phyloP scores from a whole-genome alignment of 2,113 vertebrate genomes.

The Actinemys pallida region DNA sequence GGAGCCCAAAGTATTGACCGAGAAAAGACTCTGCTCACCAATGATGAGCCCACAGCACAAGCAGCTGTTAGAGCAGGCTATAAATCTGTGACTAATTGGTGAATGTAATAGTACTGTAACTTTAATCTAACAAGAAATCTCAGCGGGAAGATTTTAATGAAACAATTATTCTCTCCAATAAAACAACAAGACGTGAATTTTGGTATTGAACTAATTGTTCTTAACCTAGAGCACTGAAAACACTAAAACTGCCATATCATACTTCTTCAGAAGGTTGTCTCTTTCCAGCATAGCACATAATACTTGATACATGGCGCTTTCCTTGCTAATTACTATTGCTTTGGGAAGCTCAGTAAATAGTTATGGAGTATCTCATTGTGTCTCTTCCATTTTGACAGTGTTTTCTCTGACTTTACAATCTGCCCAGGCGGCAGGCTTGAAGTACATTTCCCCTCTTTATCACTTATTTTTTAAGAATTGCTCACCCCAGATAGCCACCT shows the following conservation, averaged over 20 bases:
- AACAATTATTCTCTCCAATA: slow-evolving; percentile 35
- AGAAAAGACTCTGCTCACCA: not conserved
- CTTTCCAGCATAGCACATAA: not conserved
- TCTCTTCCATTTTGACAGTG: not conserved
- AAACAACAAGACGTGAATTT: slow-evolving; percentile 33
- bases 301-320: not conserved
- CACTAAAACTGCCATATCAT: not conserved
- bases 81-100: not conserved
- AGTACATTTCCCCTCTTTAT: not conserved
- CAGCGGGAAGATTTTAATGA: slow-evolving; percentile 18
- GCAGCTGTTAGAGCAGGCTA: not conserved
- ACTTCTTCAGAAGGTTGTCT: not conserved
- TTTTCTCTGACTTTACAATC: not conserved
- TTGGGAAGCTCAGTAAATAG: not conserved
- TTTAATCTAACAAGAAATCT: slow-evolving; percentile 13
- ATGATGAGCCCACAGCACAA: not conserved
- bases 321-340: not conserved
- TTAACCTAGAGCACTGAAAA: not conserved
- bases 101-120: not conserved
- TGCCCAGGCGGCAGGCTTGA: not conserved
- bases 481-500: not conserved
- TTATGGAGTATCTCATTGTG: not conserved
- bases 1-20: not conserved
- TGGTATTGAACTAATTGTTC: slow-evolving; percentile 43
- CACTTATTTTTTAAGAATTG: not conserved